Base-by-base conservation (phyloP, 2,888 invertebrate species). In the Dicycla oo region DNA sequence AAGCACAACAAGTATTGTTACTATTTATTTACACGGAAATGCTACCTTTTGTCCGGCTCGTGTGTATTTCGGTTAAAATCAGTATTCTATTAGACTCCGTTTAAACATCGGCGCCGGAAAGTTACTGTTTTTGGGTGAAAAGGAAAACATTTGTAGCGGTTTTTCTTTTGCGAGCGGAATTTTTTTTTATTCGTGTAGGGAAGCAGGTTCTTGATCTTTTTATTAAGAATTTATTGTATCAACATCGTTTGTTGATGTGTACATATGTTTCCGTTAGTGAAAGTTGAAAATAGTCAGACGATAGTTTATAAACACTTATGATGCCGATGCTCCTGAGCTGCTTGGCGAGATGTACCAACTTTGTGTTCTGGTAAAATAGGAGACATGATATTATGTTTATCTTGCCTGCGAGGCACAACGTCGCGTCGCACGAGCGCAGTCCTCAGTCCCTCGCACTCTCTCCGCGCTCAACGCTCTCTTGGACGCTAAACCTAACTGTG, bases 11-110 rank as follows among this genome's bases (percentile, higher is more conserved):
- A 69, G 61, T 72, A 64, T 78, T 82, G 60, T 80, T 69, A 15
- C 40, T 56, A 56, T 80, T 67, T 76, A 76, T 69, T 81, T 81
- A 38, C n/a, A 5, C 11, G 45, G 63, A 73, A 82, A 80, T 73
- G 63, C 73, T 80, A 67, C 74, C 80, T 80, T 78, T 78, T 73
- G 61, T 66, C 57, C 51, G 26, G 54, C 47, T 13, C n/a, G 53
- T 47, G 56, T 62, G 62, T 43, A 30, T 43, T 57, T 40, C 51
- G 45, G 43, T 43, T 65, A 43, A 58, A 76, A 66, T 81, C 65
- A 60, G 51, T 66, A 61, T 75, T 62, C 69, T 62, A 38, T 60
- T 26, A 47, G 57, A 34, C 23, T 23, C 1, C 51, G 58, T 65
- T 78, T 60, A 30, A 47, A 72, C 30, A 57, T 62, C 7, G 40